Evolutionary conservation across 2,888 invertebrate species (phyloP), one percentile per base, ranked within the genome.

Genomic region (Napeogenes sylphis): DNA sequence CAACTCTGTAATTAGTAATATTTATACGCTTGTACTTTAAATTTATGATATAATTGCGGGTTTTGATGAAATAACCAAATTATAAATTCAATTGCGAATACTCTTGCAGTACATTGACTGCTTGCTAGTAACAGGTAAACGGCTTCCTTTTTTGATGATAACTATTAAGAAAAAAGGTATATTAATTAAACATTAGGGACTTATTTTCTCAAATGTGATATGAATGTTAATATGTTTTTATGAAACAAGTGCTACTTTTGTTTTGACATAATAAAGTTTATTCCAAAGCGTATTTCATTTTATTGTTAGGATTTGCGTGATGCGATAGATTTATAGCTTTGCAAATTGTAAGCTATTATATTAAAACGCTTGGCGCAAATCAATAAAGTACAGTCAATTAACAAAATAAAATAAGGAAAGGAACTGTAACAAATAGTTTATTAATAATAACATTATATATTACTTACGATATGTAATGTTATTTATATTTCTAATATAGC

Each of bases 331-430:
- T 71, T 70, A 70, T 65, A 38, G 65, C 59, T 54, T 69, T 63
- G 67, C 67, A 70, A 70, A 72, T 69, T 67, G 67, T 70, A 71
- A 69, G 70, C 72, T 69, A 71, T 67, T 69, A 69, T 65, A 67
- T 68, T 64, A 64, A 64, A 73, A 72, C 70, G 70, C 70, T 68
- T 65, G 68, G 64, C 67, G 68, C 67, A 67, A 67, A 64, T 70
- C 68, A 68, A 70, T 68, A 66, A 68, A 66, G 66, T 62, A 61
- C 64, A 61, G 64, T 66, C 58, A 56, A 65, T 62, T 65, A 65
- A 67, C n/a, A 65, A 65, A 60, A 46, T 33, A 51, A 64, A 66
- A 66, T 65, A 65, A 60, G 64, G 58, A 64, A 69, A 61, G 38
- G 60, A 59, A 64, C 13, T 63, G 61, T 60, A 51, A 55, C 59